Base-by-base conservation (phyloP, 2,888 invertebrate genomes). In the Sipha maydis region DNA sequence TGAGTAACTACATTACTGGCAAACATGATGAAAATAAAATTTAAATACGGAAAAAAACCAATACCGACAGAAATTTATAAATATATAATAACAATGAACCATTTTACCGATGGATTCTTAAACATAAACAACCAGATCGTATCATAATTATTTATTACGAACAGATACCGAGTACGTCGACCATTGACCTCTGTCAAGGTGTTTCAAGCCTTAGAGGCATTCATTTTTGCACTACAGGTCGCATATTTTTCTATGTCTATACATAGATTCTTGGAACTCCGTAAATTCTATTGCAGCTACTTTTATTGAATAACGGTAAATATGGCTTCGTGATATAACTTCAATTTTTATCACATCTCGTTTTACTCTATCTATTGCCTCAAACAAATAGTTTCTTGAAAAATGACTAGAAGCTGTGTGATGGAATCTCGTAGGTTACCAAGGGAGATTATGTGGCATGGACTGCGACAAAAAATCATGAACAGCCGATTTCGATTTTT, bases 161-260 rank as follows among this genome's bases (percentile, higher is more conserved):
- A 76, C 14, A 25, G 54, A 14, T n/a, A 48, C 28, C 7, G 17
- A 11, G 28, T 11, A 11, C n/a, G 28, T 69, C 41, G 78, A 78
- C 78, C 78, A 17, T 48, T 78, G 78, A 78, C 54, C 78, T 54
- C 54, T 54, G 54, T 78, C 17, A 71, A 71, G 71, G 71, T 28
- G 71, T 71, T 71, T 14, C 71, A 11, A 31, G 31, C 78, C 54
- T 28, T 17, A 9, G 54, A 28, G 71, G 31, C 31, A 71, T 71
- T 71, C 9, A 14, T 28, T 71, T 71, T 71, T 31, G 71, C 28
- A 71, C 28, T 71, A 71, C 14, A 71, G 28, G 31, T 28, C 28
- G 71, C 28, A 71, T 69, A 14, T 31, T 71, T 31, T 71, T 28
- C 69, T 4, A 28, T 31, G 71, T 71, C 71, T 31, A 28, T 71